Base-by-base conservation (phyloP, 2,888 invertebrate genomes). In the Andrena hattorfiana region DNA sequence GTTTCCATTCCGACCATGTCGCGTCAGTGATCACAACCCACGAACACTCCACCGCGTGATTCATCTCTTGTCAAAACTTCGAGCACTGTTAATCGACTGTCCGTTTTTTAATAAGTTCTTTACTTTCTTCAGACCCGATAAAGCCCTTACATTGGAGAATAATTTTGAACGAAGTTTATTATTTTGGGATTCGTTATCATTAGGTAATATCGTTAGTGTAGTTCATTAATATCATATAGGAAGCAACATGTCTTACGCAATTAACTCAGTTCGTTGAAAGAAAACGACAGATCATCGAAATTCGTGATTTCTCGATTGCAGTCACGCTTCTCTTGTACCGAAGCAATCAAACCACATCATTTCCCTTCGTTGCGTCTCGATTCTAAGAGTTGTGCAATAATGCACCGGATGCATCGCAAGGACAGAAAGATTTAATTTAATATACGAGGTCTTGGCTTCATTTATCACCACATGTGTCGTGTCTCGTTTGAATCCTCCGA, bases 331-430 rank as follows among this genome's bases (percentile, higher is more conserved):
- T 32, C 28, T 54, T 23, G 16, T 60, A 30, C 67, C 4, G 8
- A 32, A 63, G 64, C 60, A 48, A 81, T 68, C 79, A 63, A 63
- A 63, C 49, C 48, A 42, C 28, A 56, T n/a, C n/a, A 35, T 8
- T 64, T 42, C 66, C 32, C n/a, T 49, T 64, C 49, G 63, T 49
- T 23, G 62, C 28, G 4, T 59, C 81, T 68, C 56, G 49, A 68
- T 70, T 23, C 26, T 62, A 28, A 42, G 42, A 42, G 56, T 82
- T 74, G 66, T 30, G 77, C 74, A 85, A 85, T 54, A 69, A 72
- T 20, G 71, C 74, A 59, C 84, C 85, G 85, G 85, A 85, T 77
- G 72, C 63, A 30, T 51, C n/a, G 74, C 84, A 81, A 85, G 85
- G 81, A 81, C 84, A 69, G 54, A 16, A 30, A 51, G 20, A 20